A percentile compares a stretch with the other conserved stretches of the same genome.
Conservation (phyloP, 2,797 vertebrate genomes). For the Parauchenoglanis ngamensis region DNA sequence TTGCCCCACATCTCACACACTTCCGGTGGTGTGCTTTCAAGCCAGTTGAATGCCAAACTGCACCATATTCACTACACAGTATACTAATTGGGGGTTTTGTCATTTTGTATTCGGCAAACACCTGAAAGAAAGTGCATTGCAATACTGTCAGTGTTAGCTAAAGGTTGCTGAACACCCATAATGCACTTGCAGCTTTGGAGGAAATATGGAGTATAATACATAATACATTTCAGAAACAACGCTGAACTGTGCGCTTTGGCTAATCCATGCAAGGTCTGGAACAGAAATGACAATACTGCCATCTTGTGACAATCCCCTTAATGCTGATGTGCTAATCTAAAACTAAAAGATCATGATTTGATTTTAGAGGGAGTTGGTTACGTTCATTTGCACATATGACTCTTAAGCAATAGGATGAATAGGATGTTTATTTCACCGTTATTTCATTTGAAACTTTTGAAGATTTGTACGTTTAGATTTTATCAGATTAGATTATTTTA, state of each 20-base stretch:
- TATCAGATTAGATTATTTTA: neutral
- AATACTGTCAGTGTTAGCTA: neutral
- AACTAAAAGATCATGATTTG: neutral
- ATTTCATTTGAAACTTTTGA: neutral
- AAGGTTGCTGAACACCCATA: neutral
- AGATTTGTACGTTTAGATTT: neutral
- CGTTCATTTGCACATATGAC: neutral
- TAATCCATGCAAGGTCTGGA: neutral
- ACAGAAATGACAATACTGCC: conserved; percentile 21
- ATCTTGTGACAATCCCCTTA: conserved; percentile 11
- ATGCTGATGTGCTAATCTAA: neutral
- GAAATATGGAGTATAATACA: neutral
- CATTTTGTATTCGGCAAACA: neutral
- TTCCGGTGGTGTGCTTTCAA: neutral
- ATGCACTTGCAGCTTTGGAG: neutral
- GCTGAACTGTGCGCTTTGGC: no score
- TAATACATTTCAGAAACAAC: neutral
- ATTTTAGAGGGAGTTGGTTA: neutral
- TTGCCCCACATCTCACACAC: neutral
- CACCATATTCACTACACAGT: neutral
- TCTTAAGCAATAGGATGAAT: neutral
- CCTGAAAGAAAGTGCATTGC: no score
- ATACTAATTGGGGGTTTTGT: neutral
- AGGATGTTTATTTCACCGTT: neutral
- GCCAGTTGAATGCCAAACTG: neutral